These are phyloP conservation scores for Oncorhynchus tshawytscha DNA, from an alignment of 2,113 vertebrate species.

Conservation along the genomic window DNA sequence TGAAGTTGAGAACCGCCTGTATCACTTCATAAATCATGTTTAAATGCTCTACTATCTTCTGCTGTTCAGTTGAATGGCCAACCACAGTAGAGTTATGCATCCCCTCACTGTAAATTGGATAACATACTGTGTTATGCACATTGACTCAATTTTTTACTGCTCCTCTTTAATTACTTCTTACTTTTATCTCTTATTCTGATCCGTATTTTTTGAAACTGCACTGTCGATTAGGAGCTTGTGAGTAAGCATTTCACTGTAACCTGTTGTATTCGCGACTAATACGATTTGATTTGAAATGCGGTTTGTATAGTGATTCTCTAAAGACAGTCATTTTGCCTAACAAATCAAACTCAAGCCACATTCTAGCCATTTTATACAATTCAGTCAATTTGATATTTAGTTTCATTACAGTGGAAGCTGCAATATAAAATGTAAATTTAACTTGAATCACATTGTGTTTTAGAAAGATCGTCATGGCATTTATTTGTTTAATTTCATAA, in stretches of 20 bases:
- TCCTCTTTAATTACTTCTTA: too few relatives aligned
- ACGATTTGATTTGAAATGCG: not conserved
- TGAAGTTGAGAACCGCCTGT: conserved; percentile 82
- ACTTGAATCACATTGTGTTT: not conserved
- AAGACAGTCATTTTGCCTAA: not conserved
- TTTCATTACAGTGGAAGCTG: not conserved
- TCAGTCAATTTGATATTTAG: not conserved
- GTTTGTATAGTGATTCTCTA: not conserved
- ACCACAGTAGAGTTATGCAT: not conserved
- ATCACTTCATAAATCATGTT: conserved; percentile 80
- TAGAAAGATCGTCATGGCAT: not conserved
- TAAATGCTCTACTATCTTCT: conserved; percentile 76
- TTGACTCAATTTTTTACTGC: too few relatives aligned
- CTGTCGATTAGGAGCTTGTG: too few relatives aligned
- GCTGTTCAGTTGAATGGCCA: too few relatives aligned
- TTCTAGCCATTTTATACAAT: not conserved
- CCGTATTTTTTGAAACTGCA: too few relatives aligned
- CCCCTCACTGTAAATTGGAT: not conserved
- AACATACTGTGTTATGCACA: not conserved
- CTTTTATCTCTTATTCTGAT: too few relatives aligned
- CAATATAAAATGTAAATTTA: not conserved
- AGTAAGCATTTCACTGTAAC: too few relatives aligned
- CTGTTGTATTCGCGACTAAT: too few relatives aligned
- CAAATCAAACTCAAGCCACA: not conserved
- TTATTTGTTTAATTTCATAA: not conserved